Base-by-base conservation (phyloP, 1,140 invertebrate species). In the Muscidifurax raptorellus region DNA sequence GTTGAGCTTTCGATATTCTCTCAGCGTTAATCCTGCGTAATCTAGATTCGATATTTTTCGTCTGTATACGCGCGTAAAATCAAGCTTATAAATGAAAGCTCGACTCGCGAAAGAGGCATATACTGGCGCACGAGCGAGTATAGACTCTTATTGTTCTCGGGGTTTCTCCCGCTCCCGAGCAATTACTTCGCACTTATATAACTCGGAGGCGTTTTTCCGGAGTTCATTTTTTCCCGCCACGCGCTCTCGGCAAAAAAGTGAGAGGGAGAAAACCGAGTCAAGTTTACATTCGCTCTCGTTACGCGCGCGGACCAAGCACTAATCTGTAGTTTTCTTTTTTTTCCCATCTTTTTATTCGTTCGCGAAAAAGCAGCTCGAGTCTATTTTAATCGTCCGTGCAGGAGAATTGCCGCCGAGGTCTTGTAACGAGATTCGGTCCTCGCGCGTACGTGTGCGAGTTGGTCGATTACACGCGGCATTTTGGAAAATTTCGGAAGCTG, bases 161-260 rank as follows among this genome's bases (percentile, higher is more conserved):
- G 36, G 13, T 5, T 7, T 59, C 52, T 22, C 52, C n/a, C 18
- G n/a, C 75, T 74, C 59, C 84, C 80, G 83, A 85, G 85, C 86
- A 89, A 88, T 89, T 88, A 89, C 87, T 88, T 87, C 85, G 86
- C 86, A 88, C 87, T 89, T 88, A 89, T 88, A 89, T 85, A 88
- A 89, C 86, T 87, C 75, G 66, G 86, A 82, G 80, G 80, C 78
- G 78, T 72, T 80, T 71, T 32, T 52, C 36, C 15, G 3, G 67
- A 47, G 47, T 44, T 82, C 66, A 69, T 32, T 47, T 75, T 76
- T 52, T 75, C 79, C 76, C 67, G 52, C 32, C 67, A 30, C 32
- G 6, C 47, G 1, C 47, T 2, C 44, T 47, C 5, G 13, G 27
- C 22, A 40, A 25, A 76, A n/a, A 40, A 44, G 40, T 4, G 44